Evolutionary conservation across 2,888 invertebrate genomes (phyloP), one percentile per base, ranked within the genome.

Genomic region (Dendrolimus houi): DNA sequence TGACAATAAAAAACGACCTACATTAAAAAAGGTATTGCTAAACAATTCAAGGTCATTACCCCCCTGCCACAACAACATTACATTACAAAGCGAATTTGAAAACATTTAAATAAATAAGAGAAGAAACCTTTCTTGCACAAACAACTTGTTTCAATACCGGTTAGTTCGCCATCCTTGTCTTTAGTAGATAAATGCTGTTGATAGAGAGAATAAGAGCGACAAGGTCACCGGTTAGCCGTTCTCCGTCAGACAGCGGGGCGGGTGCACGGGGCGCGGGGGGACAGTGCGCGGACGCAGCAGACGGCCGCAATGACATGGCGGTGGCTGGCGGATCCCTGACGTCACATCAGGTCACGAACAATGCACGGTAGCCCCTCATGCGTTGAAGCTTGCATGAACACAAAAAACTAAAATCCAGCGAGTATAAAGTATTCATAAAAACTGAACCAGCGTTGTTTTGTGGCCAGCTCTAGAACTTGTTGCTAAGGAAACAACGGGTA

Each of bases 211-310:
- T 85, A 62, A 64, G 76, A 71, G 70, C 75, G 77, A 87, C 89
- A 89, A 89, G 89, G 89, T 89, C 88, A 87, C 85, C 81, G 85
- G 85, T 86, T 86, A 87, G 81, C 84, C 87, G 82, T 74, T 82
- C 81, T 81, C 84, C 79, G 84, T 78, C 86, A 87, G 86, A 86
- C 87, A 78, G 82, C 81, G 79, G 78, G 78, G 71, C 76, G 77
- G 68, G 76, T 74, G 81, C 79, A 75, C 75, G 68, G 78, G 74
- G 71, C 75, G 77, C 69, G 75, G 74, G 79, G 79, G 76, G 74
- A 71, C 78, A 75, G 78, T 74, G 70, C 61, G 69, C 83, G 81
- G 83, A 83, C 74, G 74, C 80, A 84, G 87, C 84, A 84, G 87
- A 84, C 86, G 77, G 78, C 81, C 9, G 79, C 81, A 82, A 79